Conservation (phyloP, 2,888 invertebrate genomes). For the Gastrophysa polygoni region DNA sequence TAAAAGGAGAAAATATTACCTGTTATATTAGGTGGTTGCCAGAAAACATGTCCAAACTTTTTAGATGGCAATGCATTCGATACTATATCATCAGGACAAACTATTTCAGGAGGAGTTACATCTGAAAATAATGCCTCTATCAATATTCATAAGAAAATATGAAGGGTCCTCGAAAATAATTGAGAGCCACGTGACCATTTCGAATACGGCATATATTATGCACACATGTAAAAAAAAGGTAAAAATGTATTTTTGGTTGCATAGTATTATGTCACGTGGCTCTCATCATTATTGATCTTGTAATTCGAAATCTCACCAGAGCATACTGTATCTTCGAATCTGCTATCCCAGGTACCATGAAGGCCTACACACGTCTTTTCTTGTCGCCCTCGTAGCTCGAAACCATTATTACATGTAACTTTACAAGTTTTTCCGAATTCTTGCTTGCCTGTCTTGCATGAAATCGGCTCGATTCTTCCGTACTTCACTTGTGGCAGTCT, state of each 20-base stretch:
- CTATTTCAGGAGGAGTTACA: slow-evolving; percentile 63
- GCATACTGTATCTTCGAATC: slow-evolving; percentile 51
- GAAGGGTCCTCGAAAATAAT: background rate
- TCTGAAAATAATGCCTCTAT: slow-evolving; percentile 55
- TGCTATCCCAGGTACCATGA: slow-evolving; percentile 63
- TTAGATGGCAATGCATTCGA: slow-evolving; percentile 59
- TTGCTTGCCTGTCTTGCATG: slow-evolving; percentile 63
- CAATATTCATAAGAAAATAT: background rate
- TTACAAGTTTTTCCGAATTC: slow-evolving; percentile 66
- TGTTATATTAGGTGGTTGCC: slow-evolving; percentile 58
- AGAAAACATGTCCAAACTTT: slow-evolving; percentile 61
- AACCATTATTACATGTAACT: slow-evolving; percentile 66
- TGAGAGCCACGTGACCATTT: too few relatives aligned
- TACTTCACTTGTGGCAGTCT: slow-evolving; percentile 59
- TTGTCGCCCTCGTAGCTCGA: slow-evolving; percentile 62
- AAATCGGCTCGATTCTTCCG: slow-evolving; percentile 62
- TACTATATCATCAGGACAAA: slow-evolving; percentile 64
- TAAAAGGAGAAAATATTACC: slow-evolving; percentile 40
- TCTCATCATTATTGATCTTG: too few relatives aligned
- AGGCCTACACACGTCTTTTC: slow-evolving; percentile 63
- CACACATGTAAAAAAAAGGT: too few relatives aligned
- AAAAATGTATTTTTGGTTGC: too few relatives aligned
- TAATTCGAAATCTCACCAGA: slow-evolving; percentile 43
- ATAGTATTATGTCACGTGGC: too few relatives aligned
- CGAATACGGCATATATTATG: too few relatives aligned